Conservation (phyloP, 2,797 vertebrate species). For the Malacoctenus gilli region DNA sequence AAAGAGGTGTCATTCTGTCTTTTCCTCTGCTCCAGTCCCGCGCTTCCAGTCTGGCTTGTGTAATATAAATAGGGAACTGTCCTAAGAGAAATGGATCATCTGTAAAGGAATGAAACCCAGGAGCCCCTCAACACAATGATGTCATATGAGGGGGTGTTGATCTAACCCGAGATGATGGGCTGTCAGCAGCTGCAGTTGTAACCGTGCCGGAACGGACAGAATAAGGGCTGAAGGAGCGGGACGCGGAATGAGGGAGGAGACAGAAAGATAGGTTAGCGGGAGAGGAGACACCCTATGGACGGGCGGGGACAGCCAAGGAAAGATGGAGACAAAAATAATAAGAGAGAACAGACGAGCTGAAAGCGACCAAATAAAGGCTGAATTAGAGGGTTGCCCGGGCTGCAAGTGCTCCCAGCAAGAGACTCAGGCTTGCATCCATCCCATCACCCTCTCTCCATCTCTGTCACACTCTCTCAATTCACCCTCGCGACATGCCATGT, state of each 20-base stretch:
- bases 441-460: constrained; percentile 48
- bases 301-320: constrained; percentile 25
- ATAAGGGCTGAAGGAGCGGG: constrained; percentile 46
- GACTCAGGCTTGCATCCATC: constrained; percentile 55
- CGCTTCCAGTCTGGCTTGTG: constrained; percentile 18
- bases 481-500: constrained; percentile 35
- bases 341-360: constrained; percentile 21
- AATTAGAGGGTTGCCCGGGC: constrained; percentile 31
- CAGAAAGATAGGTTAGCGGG: constrained; percentile 22
- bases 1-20: constrained; percentile 11
- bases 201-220: constrained; percentile 39
- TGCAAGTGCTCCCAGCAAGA: constrained; percentile 44
- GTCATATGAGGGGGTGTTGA: constrained; percentile 57
- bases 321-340: constrained; percentile 45
- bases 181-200: constrained; percentile 62
- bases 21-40: constrained; percentile 1
- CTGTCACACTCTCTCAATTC: constrained; percentile 30
- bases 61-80: constrained; percentile 36
- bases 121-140: constrained; percentile 48
- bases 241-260: constrained; percentile 22
- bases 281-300: constrained; percentile 14
- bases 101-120: constrained; percentile 35
- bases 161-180: constrained; percentile 59
- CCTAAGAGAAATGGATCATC: constrained; percentile 46
- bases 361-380: constrained; percentile 31